phyloP scores from a whole-genome alignment of 37 sponge, comb jelly and placozoan genomes.

The Diacarnus erythraeanus region DNA sequence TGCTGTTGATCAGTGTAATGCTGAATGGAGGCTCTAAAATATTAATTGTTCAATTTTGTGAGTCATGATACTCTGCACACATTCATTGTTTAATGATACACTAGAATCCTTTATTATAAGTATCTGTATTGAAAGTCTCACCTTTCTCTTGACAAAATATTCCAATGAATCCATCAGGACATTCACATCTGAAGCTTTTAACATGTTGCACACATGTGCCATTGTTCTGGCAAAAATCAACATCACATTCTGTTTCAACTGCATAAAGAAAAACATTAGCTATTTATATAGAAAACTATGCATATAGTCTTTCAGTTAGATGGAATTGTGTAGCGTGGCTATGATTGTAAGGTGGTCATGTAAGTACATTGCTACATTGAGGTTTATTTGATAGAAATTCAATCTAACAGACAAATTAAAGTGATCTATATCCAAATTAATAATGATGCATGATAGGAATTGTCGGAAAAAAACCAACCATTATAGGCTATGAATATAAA shows the following conservation, averaged over 20 bases:
- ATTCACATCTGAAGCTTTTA: not conserved
- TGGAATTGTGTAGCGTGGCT: no score
- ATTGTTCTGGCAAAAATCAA: not conserved
- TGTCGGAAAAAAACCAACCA: no score
- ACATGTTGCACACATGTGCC: not conserved
- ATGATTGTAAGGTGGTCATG: no score
- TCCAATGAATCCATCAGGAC: not conserved
- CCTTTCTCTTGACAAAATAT: not conserved
- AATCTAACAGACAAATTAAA: no score
- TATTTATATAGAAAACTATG: no score
- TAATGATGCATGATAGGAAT: not conserved
- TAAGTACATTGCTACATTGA: no score
- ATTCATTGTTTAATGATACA: no score
- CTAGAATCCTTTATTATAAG: no score
- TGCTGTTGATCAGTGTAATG: not conserved
- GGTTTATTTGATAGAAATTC: no score
- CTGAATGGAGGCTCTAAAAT: not conserved
- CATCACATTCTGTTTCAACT: not conserved
- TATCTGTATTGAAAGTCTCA: not conserved
- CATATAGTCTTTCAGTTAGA: no score
- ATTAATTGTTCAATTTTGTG: not conserved
- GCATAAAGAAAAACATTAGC: not conserved
- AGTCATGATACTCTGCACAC: no score
- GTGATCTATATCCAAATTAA: not conserved
- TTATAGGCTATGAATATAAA: no score